Percentiles rank a stretch among this genome's conserved stretches.
phyloP scores from a whole-genome alignment of 2,797 vertebrate genomes.

The Anabas testudineus region DNA sequence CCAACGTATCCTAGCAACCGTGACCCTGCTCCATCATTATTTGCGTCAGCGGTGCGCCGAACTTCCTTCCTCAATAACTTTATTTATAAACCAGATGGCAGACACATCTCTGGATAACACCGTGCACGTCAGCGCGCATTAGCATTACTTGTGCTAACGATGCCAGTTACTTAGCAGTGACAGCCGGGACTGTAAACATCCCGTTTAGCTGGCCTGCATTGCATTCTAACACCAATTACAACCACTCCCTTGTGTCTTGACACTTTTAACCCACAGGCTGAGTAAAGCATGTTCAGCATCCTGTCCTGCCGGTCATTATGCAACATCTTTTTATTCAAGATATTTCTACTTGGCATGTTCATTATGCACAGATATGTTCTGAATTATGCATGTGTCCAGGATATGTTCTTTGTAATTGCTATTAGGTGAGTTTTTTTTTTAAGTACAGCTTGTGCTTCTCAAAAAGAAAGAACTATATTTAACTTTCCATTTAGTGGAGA shows the following conservation, averaged over 20 bases:
- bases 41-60: slow-evolving; percentile 68
- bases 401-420: slow-evolving; percentile 52
- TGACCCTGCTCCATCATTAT: slow-evolving; percentile 68
- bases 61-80: slow-evolving; percentile 79
- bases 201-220: slow-evolving; percentile 28
- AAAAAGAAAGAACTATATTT: slow-evolving; percentile 68
- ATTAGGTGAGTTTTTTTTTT: slow-evolving; percentile 45
- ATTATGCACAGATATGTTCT: slow-evolving; percentile 35
- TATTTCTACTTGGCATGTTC: slow-evolving; percentile 11
- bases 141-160: slow-evolving; percentile 28
- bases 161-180: slow-evolving; percentile 18
- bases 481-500: slow-evolving; percentile 63
- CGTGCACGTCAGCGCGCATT: slow-evolving; percentile 37
- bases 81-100: slow-evolving; percentile 79
- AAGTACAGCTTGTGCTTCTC: slow-evolving; percentile 48
- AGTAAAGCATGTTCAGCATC: slow-evolving; percentile 37
- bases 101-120: slow-evolving; percentile 59
- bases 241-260: slow-evolving; percentile 34
- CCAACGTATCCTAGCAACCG: slow-evolving; percentile 80
- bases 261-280: slow-evolving; percentile 34
- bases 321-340: slow-evolving; percentile 19
- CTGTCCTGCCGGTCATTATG: slow-evolving; percentile 43
- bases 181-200: slow-evolving; percentile 58
- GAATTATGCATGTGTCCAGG: slow-evolving; percentile 53
- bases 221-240: slow-evolving; percentile 32